A percentile compares a stretch with the other conserved stretches of the same genome.
phyloP scores from a whole-genome alignment of 2,113 vertebrate species.

The Hucho hucho region DNA sequence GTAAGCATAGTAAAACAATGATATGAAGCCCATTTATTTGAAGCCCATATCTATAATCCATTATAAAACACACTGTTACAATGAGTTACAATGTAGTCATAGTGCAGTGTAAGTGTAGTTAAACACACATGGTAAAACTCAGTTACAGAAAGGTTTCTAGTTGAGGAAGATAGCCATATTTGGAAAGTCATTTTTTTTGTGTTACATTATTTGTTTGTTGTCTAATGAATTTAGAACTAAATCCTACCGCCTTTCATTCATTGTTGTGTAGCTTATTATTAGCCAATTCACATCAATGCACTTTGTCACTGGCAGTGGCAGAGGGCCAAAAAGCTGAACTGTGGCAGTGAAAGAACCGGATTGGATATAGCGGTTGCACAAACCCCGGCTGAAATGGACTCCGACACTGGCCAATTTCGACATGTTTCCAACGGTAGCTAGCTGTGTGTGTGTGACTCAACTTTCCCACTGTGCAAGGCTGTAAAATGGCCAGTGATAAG shows the following conservation, averaged over 20 bases:
- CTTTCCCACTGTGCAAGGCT: neutral
- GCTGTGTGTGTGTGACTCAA: neutral
- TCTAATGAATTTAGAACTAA: neutral
- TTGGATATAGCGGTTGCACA: constrained; percentile 20
- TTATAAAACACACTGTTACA: neutral
- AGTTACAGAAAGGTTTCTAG: too few species aligned
- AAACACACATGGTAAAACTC: too few species aligned
- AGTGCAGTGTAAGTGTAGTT: neutral
- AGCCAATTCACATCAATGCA: neutral
- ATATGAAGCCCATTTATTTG: neutral
- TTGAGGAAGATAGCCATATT: too few species aligned
- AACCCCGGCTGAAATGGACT: constrained; percentile 6
- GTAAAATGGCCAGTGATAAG: neutral
- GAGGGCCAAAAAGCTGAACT: neutral
- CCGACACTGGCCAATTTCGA: constrained; percentile 6
- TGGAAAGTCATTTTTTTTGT: too few species aligned
- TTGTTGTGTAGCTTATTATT: neutral
- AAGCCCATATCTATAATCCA: neutral
- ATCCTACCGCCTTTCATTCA: neutral
- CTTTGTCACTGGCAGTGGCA: neutral
- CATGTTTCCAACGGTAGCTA: neutral
- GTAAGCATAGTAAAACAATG: too few species aligned
- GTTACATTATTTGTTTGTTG: too few species aligned
- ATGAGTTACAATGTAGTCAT: neutral
- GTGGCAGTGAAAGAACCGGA: neutral